phyloP scores from a whole-genome alignment of 2,888 invertebrate species.

The Scaptomyza cyrtandrae region DNA sequence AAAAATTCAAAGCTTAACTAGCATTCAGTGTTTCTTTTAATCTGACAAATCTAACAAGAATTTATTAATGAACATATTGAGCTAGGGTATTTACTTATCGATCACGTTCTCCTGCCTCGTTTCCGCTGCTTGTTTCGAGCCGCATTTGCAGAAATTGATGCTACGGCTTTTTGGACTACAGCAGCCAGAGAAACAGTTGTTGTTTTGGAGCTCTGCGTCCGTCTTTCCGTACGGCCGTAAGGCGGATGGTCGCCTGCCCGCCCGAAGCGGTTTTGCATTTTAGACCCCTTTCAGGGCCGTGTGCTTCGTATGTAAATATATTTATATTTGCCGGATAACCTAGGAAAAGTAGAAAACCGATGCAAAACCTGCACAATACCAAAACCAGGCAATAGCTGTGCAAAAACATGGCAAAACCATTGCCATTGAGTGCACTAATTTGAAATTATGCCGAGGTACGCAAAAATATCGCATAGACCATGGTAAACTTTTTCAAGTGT shows the following conservation, averaged over 20 bases:
- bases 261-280: conserved; percentile 59
- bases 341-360: conserved; percentile 35
- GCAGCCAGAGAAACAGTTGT: conserved; percentile 32
- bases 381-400: conserved; percentile 35
- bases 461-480: conserved; percentile 50
- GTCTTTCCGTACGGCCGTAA: no score
- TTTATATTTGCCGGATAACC: conserved; percentile 27
- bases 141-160: conserved; percentile 73
- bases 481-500: conserved; percentile 47
- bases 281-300: conserved; percentile 23
- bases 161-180: conserved; percentile 35
- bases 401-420: conserved; percentile 35
- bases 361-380: conserved; percentile 44
- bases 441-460: conserved; percentile 69
- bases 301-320: conserved; percentile 49
- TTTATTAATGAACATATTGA: neutral
- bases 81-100: conserved; percentile 4
- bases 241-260: conserved; percentile 1
- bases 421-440: conserved; percentile 77
- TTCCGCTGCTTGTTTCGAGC: conserved; percentile 39
- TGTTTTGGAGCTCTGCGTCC: conserved; percentile 11
- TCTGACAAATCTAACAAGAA: neutral
- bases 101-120: neutral
- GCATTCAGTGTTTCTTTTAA: neutral
- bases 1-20: no score